Evolutionary conservation across 2,113 vertebrate genomes (phyloP).

Genomic region (Psittacus erithacus): DNA sequence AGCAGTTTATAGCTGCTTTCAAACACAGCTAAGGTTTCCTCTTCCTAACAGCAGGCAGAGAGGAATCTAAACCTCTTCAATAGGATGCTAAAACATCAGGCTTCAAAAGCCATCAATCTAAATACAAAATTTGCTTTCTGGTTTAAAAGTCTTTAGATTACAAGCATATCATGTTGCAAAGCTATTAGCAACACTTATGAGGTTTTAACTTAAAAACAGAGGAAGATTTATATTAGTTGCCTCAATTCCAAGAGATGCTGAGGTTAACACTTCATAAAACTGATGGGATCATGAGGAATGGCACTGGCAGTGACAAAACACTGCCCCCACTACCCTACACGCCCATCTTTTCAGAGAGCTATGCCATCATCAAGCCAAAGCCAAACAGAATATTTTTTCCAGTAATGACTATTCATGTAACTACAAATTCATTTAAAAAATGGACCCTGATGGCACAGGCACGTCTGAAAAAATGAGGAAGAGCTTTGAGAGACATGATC

Average conservation of each 20-base stretch:
- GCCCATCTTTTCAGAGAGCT: neutral
- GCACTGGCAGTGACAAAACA: neutral
- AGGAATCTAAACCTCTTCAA: neutral
- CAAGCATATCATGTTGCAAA: neutral
- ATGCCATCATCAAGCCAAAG: neutral
- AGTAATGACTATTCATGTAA: neutral
- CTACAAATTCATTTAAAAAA: neutral
- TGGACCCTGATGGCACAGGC: neutral
- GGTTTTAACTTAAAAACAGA: neutral
- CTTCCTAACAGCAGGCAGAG: neutral
- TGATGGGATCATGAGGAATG: neutral
- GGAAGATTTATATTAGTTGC: neutral
- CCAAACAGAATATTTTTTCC: neutral
- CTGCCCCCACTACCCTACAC: neutral
- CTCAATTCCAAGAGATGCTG: neutral
- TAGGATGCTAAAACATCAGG: neutral
- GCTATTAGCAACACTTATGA: neutral
- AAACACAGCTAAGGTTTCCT: neutral
- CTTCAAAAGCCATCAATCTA: neutral
- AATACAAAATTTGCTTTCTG: neutral
- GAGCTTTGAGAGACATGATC: neutral
- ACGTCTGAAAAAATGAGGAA: neutral
- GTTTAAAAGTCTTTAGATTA: neutral
- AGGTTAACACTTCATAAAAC: neutral
- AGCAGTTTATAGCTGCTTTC: neutral